These are phyloP conservation scores for Heteropelma amictum DNA, from an alignment of 2,888 invertebrate genomes.

Conservation along the genomic window DNA sequence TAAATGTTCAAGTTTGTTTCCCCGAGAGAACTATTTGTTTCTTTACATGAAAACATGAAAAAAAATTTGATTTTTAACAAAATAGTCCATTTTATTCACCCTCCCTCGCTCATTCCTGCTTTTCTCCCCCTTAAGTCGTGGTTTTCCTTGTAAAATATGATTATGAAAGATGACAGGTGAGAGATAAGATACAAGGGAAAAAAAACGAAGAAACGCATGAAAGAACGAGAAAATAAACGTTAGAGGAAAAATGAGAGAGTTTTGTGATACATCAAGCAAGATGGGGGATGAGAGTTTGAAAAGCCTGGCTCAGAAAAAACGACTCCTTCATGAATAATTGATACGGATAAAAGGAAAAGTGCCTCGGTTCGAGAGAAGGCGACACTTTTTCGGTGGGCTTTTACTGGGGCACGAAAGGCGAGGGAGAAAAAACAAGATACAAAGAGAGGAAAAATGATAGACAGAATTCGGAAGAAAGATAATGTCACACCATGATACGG, in stretches of 20 bases:
- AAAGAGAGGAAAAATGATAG: constrained; percentile 6
- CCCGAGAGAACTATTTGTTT: too few species aligned
- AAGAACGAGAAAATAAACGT: constrained; percentile 10
- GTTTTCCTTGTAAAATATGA: not conserved
- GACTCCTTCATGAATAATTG: constrained; percentile 56
- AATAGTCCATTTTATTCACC: too few species aligned
- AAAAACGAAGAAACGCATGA: not conserved
- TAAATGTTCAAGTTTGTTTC: too few species aligned
- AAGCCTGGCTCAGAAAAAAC: constrained; percentile 41
- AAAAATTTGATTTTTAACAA: not conserved
- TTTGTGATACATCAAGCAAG: not conserved
- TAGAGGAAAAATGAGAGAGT: not conserved
- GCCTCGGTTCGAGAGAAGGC: constrained; percentile 19
- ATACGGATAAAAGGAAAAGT: constrained; percentile 54
- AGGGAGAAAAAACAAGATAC: not conserved
- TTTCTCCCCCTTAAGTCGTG: not conserved
- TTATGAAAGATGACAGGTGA: constrained; percentile 17
- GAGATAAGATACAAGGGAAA: not conserved
- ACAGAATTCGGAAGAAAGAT: constrained; percentile 6
- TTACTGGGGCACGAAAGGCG: not conserved
- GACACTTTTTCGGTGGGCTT: constrained; percentile 35
- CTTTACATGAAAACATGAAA: not conserved
- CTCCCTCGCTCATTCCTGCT: not conserved
- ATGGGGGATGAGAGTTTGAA: constrained; percentile 46
- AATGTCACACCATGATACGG: not conserved